These are phyloP conservation scores for Dryas iulia DNA, from an alignment of 1,140 invertebrate genomes.

Conservation along the genomic window DNA sequence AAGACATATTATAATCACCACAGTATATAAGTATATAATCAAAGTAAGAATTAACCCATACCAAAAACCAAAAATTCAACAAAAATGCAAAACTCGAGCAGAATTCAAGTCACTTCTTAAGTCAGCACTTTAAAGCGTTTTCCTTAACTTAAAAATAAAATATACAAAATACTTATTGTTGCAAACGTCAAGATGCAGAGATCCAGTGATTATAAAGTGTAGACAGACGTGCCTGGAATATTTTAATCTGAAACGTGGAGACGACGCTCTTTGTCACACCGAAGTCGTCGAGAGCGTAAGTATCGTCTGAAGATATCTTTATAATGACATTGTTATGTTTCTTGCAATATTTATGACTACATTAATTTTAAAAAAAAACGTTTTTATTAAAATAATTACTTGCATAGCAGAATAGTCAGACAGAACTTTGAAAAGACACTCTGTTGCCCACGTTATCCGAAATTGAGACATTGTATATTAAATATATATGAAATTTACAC, in stretches of 20 bases:
- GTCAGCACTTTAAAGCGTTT: neutral
- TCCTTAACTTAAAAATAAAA: neutral
- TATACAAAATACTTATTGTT: neutral
- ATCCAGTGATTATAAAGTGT: neutral
- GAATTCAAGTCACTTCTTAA: neutral
- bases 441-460: too few species aligned
- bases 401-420: too few species aligned
- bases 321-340: conserved; percentile 5
- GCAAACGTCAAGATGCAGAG: neutral
- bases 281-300: neutral
- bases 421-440: too few species aligned
- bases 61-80: too few species aligned
- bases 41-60: too few species aligned
- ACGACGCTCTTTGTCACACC: neutral
- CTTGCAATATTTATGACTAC: neutral
- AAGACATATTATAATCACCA: too few species aligned
- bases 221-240: conserved; percentile 11
- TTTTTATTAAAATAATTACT: too few species aligned
- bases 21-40: too few species aligned
- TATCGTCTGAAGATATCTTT: conserved; percentile 10
- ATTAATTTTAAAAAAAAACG: too few species aligned
- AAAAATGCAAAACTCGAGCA: neutral
- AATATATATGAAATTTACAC: too few species aligned
- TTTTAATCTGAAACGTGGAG: conserved; percentile 6
- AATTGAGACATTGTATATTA: too few species aligned